A percentile compares a stretch with the other conserved stretches of the same genome.
Conservation (phyloP, 2,797 vertebrate species). For the Novumbra hubbsi region DNA sequence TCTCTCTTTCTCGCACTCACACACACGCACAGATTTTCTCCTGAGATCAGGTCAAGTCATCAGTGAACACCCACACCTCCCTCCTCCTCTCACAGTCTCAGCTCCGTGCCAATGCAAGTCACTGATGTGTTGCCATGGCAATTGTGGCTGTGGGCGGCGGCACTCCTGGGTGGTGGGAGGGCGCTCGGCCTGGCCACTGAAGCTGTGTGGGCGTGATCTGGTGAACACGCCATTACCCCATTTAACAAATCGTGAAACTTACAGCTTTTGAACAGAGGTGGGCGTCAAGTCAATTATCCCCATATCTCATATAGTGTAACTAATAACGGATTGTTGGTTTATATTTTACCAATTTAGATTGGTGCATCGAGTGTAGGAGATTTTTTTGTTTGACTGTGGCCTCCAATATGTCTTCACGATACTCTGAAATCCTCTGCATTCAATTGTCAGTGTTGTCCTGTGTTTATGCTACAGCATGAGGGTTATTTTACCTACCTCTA, state of each 20-base stretch:
- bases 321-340: slow-evolving; percentile 17
- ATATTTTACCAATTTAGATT: slow-evolving; percentile 30
- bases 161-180: slow-evolving; percentile 54
- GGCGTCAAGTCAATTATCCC: slow-evolving; percentile 69
- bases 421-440: background rate
- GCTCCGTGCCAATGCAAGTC: slow-evolving; percentile 57
- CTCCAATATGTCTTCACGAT: no score
- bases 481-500: background rate
- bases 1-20: slow-evolving; percentile 11
- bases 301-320: slow-evolving; percentile 55
- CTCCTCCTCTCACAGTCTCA: slow-evolving; percentile 21
- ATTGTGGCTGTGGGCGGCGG: slow-evolving; percentile 72
- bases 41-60: slow-evolving; percentile 62
- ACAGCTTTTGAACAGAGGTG: slow-evolving; percentile 68
- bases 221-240: slow-evolving; percentile 61
- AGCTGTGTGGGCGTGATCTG: slow-evolving; percentile 72
- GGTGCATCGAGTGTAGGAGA: background rate
- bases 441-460: background rate
- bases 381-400: background rate
- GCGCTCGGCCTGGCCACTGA: slow-evolving; percentile 71
- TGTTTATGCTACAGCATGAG: background rate
- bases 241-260: slow-evolving; percentile 70
- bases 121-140: slow-evolving; percentile 75
- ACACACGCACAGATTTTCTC: slow-evolving; percentile 58
- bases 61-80: slow-evolving; percentile 58